Evolutionary conservation across 1,140 invertebrate species (phyloP).

Genomic region (Drosophila orena): DNA sequence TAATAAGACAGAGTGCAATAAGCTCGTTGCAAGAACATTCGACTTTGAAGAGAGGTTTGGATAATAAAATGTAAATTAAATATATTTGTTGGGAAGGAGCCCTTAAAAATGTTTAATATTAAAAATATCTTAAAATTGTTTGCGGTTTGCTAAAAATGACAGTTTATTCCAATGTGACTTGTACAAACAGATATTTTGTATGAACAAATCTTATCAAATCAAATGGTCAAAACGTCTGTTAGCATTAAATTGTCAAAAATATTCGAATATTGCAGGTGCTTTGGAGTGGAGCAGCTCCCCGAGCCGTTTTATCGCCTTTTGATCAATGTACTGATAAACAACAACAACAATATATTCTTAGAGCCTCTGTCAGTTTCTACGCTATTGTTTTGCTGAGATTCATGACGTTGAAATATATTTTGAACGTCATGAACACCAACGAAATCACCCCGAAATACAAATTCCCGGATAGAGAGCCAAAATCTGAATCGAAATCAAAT

Average conservation of each 20-base stretch:
- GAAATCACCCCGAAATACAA: slow-evolving; percentile 16
- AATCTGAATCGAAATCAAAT: slow-evolving; percentile 7
- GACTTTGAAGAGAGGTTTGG: too few species aligned
- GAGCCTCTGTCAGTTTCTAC: slow-evolving; percentile 28
- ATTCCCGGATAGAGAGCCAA: slow-evolving; percentile 3
- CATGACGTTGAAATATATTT: slow-evolving; percentile 8
- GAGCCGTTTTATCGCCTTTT: slow-evolving; percentile 22
- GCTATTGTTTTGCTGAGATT: slow-evolving; percentile 41
- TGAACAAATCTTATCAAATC: too few species aligned
- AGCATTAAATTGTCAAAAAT: slow-evolving; percentile 38
- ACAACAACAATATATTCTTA: slow-evolving; percentile 1
- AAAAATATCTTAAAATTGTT: too few species aligned
- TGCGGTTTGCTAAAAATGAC: too few species aligned
- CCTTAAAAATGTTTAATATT: too few species aligned
- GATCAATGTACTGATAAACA: slow-evolving; percentile 13
- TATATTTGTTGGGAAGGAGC: too few species aligned
- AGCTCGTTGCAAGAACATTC: too few species aligned
- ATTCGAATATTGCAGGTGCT: slow-evolving; percentile 18
- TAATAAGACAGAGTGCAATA: too few species aligned
- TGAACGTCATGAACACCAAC: slow-evolving; percentile 7
- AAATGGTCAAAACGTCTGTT: slow-evolving; percentile 8
- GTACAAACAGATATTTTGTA: too few species aligned
- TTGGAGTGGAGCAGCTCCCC: slow-evolving; percentile 16
- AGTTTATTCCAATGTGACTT: too few species aligned
- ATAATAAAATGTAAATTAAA: too few species aligned